Evolutionary conservation across 1,140 invertebrate genomes (phyloP).

Genomic region (Euglossa dilemma): DNA sequence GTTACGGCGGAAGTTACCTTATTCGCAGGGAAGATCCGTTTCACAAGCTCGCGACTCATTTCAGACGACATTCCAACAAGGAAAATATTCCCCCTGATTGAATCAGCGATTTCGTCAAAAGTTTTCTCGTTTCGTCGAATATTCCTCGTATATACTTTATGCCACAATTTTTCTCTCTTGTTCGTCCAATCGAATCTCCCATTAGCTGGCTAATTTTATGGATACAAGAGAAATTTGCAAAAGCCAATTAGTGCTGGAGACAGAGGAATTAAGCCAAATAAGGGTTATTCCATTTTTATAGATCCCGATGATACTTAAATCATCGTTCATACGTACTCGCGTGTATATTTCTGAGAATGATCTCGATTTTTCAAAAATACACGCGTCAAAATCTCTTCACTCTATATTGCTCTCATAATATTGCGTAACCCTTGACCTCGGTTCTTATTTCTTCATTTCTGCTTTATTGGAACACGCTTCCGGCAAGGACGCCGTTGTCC

Average conservation of each 20-base stretch:
- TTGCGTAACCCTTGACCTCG: neutral
- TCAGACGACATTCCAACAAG: neutral
- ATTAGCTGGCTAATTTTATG: neutral
- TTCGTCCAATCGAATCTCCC: too few relatives aligned
- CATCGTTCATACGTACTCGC: too few relatives aligned
- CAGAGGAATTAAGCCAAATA: neutral
- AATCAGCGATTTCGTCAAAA: slow-evolving; percentile 3
- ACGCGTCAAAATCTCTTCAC: neutral
- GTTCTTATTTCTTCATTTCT: neutral
- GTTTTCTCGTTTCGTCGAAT: slow-evolving; percentile 5
- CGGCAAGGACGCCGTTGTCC: neutral
- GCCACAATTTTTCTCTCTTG: neutral
- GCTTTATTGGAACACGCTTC: neutral
- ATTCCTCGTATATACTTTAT: too few relatives aligned
- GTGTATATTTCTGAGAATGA: too few relatives aligned
- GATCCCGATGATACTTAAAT: too few relatives aligned
- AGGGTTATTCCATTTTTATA: too few relatives aligned
- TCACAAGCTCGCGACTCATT: neutral
- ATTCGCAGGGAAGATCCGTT: neutral
- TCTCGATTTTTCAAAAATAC: neutral
- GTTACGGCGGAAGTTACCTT: neutral
- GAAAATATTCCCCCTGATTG: neutral
- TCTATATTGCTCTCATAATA: slow-evolving; percentile 13
- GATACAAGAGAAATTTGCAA: neutral
- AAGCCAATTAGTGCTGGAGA: neutral